Base-by-base conservation (phyloP, 2,113 vertebrate genomes). In the Gymnorhina tibicen region DNA sequence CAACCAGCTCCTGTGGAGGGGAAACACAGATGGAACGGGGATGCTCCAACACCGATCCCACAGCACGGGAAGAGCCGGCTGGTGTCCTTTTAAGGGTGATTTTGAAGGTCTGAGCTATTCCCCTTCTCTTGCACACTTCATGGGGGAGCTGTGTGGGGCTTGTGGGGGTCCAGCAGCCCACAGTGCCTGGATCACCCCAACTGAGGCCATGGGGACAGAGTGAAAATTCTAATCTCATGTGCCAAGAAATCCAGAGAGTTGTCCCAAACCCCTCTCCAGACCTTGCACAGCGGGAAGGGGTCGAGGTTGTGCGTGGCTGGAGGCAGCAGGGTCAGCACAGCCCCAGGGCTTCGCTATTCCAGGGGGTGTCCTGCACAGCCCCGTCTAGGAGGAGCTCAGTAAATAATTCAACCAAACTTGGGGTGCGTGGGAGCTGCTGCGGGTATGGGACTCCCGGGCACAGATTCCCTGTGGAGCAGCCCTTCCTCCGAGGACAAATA, bases 201-300 rank as follows among this genome's bases (percentile, higher is more conserved):
- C n/a, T 21, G 44, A 46, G 53, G 21, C 59, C 1, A 3, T 8
- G 33, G 5, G 60, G 22, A 44, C 3, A 26, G 52, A 50, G 15
- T 4, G 42, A 73, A 70, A 67, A 52, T 35, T 17, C 28, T 3
- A 21, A 47, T 11, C 23, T 37, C 2, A 0, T 0, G 2, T 19
- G 16, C 59, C 50, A 63, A 46, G 30, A 64, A 76, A 49, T 5
- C 7, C 63, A 66, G 55, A 35, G 76, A 52, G 33, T 2, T 7
- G 6, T 15, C 44, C 73, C 56, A 35, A 7, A 1, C 5, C 21
- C 28, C 8, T 23, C 8, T 24, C 2, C 1, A 0, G 41, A 5
- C 24, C 39, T 53, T 3, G 1, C 1, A 6, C 9, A 26, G 21
- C 0, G 0, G 10, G 9, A 21, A 80, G 73, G 21, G 64, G 16